phyloP scores from a whole-genome alignment of 1,140 invertebrate genomes.

The Lineus longissimus region DNA sequence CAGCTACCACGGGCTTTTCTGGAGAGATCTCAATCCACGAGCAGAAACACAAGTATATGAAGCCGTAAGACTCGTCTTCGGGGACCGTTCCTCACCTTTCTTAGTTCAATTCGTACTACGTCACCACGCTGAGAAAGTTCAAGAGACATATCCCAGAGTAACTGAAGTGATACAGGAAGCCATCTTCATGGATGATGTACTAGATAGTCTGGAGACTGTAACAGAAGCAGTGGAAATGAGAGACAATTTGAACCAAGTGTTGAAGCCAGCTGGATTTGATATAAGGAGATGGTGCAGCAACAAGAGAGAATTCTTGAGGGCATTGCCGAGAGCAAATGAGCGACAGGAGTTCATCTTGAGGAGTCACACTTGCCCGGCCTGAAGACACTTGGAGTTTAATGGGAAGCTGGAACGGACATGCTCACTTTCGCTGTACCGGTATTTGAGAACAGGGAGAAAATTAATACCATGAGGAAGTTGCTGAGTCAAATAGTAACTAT shows the following conservation, averaged over 20 bases:
- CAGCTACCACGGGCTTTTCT: constrained; percentile 12
- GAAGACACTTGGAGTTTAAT: neutral
- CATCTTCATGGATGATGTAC: constrained; percentile 6
- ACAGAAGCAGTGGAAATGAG: neutral
- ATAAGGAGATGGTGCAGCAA: constrained; percentile 2
- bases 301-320: neutral
- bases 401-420: neutral
- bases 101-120: constrained; percentile 13
- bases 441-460: too few species aligned
- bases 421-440: too few species aligned
- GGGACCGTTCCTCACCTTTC: constrained; percentile 13
- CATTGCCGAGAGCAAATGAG: neutral
- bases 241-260: neutral
- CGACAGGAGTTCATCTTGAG: neutral
- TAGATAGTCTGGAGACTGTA: neutral
- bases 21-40: constrained; percentile 3
- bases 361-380: neutral
- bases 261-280: neutral
- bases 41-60: constrained; percentile 7
- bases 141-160: neutral
- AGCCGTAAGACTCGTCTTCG: constrained; percentile 19
- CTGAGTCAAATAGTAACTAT: too few species aligned
- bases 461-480: too few species aligned
- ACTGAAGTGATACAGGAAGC: neutral
- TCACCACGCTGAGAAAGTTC: neutral